Base-by-base conservation (phyloP, 2,888 invertebrate species). In the Idaea straminata region DNA sequence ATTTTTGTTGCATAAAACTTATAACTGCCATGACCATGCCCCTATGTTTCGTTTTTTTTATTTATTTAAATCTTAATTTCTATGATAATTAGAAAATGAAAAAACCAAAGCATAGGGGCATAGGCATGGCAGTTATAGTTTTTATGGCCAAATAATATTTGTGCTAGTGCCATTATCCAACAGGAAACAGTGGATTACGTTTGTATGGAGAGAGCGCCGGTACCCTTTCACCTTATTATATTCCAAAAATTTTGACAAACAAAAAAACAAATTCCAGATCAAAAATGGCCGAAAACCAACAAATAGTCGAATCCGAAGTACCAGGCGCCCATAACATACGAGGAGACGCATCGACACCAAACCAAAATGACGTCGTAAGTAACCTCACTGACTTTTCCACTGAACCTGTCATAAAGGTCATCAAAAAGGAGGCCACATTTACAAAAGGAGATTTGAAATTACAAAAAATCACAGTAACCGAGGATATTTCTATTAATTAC, bases 401-500 rank as follows among this genome's bases (percentile, higher is more conserved):
- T 3, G 79, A 83, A 1, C 91, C 91, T 1, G 89, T 92, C 0
- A 80, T 91, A 16, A 87, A 82, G 0, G 80, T 89, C 0, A 89
- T 84, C 0, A 89, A 86, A 68, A 81, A 86, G 2, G 91, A 92
- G 71, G 75, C 84, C 0, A 78, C 82, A 0, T 79, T 84, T 1
- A 84, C 83, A 0, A 92, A 90, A 69, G 88, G 85, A 0, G 88
- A 87, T 58, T 10, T 88, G 67, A 90, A 85, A 63, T 70, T 87
- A 0, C 88, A 90, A 62, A 91, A 89, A 72, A 77, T 91, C 0
- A 80, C 86, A 0, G 88, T 91, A 0, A 83, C 85, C 0, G 92
- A 92, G 67, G 85, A 91, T 15, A 79, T 91, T 0, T 82, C 90
- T 73, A 83, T 91, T 68, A 88, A 85, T 71, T 89, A 81, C 68